Base-by-base conservation (phyloP, 2,113 vertebrate genomes). In the Takifugu bimaculatus region DNA sequence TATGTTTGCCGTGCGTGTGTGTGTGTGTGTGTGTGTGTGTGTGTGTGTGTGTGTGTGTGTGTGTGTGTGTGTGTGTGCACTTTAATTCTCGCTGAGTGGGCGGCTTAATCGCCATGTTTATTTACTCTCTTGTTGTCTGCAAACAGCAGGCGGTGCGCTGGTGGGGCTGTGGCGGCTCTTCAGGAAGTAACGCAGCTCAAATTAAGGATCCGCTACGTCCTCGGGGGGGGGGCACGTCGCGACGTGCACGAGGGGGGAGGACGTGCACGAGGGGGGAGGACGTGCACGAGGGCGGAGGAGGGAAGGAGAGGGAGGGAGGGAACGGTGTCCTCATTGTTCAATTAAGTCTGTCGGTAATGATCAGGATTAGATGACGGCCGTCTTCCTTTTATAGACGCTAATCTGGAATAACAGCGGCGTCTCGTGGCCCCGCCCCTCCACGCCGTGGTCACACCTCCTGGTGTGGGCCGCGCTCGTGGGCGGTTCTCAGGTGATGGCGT, bases 261-360 rank as follows among this genome's bases (percentile, higher is more conserved):
- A 89, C 20, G 14, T 14, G 88, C n/a, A n/a, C n/a, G n/a, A n/a
- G n/a, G n/a, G n/a, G 93, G 91, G 86, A 88, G 57, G 67, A 69
- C 61, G 72, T n/a, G n/a, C 20, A 20, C 20, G 20, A 20, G 20
- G 20, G 20, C 20, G 75, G 58, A 35, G 57, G 50, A 57, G 35
- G 52, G 52, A 63, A 57, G 61, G 28, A 29, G 53, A 57, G 56
- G 70, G 73, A 65, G 70, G 26, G 68, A 67, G 89, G 92, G 92
- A 92, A 92, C 93, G 92, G 92, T 91, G 92, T 94, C 90, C 92
- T 93, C 93, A 93, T 90, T 91, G 89, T 92, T 93, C 93, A 94
- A 90, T 90, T 91, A 91, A 90, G 86, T 83, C 85, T 88, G 81
- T 86, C 88, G 72, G 85, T 85, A 88, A 88, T 87, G 87, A 88